These are phyloP conservation scores for Drosophila tripunctata DNA, from an alignment of 2,888 invertebrate genomes.

Conservation along the genomic window DNA sequence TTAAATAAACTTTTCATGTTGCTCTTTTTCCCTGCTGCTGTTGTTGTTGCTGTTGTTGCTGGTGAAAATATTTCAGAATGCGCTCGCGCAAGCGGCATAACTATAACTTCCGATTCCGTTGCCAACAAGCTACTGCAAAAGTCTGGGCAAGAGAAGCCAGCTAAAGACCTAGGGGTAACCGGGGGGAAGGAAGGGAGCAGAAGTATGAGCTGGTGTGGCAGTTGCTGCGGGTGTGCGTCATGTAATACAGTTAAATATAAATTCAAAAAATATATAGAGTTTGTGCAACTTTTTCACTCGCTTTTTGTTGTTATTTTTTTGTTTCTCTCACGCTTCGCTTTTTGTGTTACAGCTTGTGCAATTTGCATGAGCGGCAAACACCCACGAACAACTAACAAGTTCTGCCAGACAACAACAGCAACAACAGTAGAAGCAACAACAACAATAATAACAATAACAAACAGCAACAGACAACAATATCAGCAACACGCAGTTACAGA, in stretches of 20 bases:
- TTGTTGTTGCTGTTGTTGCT: conserved; percentile 16
- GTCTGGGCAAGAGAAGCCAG: background rate
- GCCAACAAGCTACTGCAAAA: conserved; percentile 13
- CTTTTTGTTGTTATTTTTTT: too few species aligned
- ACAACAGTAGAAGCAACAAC: conserved; percentile 24
- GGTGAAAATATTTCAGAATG: conserved; percentile 59
- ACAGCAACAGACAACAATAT: conserved; percentile 37
- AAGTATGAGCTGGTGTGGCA: background rate
- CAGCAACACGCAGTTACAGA: conserved; percentile 20
- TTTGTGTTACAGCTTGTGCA: conserved; percentile 54
- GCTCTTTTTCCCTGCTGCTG: conserved; percentile 16
- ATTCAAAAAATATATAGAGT: conserved; percentile 58
- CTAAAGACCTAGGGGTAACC: background rate
- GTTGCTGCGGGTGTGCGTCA: conserved; percentile 37
- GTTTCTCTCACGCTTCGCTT: conserved; percentile 18
- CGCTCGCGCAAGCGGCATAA: conserved; percentile 70
- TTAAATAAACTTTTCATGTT: conserved; percentile 74
- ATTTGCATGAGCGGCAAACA: conserved; percentile 78
- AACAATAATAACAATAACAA: conserved; percentile 39
- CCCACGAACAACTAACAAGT: conserved; percentile 79
- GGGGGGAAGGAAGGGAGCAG: background rate
- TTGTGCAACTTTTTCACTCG: conserved; percentile 56
- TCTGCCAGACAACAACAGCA: conserved; percentile 52
- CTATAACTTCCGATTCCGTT: conserved; percentile 77
- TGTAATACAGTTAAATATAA: conserved; percentile 74